These are phyloP conservation scores for Scyliorhinus canicula DNA, from an alignment of 2,797 vertebrate genomes.

Conservation along the genomic window DNA sequence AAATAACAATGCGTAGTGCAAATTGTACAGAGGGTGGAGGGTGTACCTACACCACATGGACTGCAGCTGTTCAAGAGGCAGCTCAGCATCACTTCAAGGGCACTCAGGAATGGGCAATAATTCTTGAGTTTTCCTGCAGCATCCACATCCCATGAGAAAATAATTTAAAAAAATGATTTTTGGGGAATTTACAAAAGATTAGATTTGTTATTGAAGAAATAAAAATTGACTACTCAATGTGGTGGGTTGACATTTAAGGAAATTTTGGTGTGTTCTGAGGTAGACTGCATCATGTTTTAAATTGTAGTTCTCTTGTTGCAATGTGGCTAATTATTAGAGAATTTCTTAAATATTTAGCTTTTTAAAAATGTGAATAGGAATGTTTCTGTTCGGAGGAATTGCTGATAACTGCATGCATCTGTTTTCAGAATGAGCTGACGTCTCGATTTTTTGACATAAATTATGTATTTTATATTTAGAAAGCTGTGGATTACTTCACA, in stretches of 20 bases:
- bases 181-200: not conserved
- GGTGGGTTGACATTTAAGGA: not conserved
- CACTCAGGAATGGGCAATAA: too few species aligned
- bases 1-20: not conserved
- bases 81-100: too few species aligned
- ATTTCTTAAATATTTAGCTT: not conserved
- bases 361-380: not conserved
- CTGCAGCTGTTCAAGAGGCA: too few species aligned
- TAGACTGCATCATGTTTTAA: not conserved
- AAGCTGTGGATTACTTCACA: not conserved
- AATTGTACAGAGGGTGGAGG: too few species aligned
- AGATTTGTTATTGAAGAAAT: not conserved
- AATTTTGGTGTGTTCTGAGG: not conserved
- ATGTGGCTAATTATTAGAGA: not conserved
- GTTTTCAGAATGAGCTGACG: not conserved
- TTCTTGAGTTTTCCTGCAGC: too few species aligned
- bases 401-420: not conserved
- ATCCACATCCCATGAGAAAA: too few species aligned
- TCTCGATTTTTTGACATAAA: not conserved
- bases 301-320: not conserved
- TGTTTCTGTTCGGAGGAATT: not conserved
- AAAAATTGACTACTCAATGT: not conserved
- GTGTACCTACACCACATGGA: too few species aligned
- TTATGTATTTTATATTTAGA: not conserved
- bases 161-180: not conserved